phyloP scores from a whole-genome alignment of 2,113 vertebrate species.

The Coptodon rendalli region DNA sequence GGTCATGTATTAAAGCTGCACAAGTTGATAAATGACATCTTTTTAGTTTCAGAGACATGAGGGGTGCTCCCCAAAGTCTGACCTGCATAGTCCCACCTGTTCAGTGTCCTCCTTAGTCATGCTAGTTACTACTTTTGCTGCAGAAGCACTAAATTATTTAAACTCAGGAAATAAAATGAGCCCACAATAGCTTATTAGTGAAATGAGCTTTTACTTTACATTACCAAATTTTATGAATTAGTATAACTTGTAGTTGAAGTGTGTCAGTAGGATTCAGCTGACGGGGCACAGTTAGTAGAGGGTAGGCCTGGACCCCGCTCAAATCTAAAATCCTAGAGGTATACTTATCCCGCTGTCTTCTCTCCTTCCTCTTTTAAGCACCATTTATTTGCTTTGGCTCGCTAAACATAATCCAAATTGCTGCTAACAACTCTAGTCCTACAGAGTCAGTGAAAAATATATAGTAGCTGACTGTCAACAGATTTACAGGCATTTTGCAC shows the following conservation, averaged over 20 bases:
- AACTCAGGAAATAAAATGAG: background rate
- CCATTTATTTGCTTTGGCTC: background rate
- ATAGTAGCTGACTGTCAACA: background rate
- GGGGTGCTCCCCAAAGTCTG: background rate
- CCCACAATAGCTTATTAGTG: background rate
- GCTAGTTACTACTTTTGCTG: background rate
- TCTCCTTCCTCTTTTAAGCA: background rate
- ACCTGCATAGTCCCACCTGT: background rate
- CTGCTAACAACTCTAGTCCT: background rate
- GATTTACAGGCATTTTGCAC: background rate
- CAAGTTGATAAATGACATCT: background rate
- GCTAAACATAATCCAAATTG: background rate
- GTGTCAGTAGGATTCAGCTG: background rate
- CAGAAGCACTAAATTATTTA: background rate
- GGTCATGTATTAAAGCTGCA: background rate
- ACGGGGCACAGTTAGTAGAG: background rate
- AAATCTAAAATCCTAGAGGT: background rate
- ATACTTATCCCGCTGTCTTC: background rate
- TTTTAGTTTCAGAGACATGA: background rate
- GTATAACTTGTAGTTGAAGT: background rate
- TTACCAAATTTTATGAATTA: background rate
- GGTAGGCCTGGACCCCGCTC: background rate
- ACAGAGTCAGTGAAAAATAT: background rate
- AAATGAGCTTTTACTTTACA: background rate
- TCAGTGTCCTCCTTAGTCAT: background rate